phyloP scores from a whole-genome alignment of 2,888 invertebrate species.

The Leucophenga montana region DNA sequence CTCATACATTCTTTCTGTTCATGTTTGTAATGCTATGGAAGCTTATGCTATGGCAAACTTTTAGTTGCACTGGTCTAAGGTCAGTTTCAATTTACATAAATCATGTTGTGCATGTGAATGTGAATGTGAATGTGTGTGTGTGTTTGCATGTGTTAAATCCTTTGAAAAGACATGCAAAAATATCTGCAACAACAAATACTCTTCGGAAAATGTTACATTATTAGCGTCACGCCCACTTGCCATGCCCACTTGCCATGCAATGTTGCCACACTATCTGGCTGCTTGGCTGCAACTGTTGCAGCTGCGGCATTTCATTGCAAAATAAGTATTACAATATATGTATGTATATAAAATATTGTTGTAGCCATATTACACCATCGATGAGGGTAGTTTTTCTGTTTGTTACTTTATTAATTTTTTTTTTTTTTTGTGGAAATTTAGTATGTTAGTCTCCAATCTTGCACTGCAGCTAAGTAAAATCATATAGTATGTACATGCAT shows the following conservation, averaged over 20 bases:
- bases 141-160: conserved; percentile 6
- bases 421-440: too few species aligned
- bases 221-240: conserved; percentile 31
- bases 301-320: conserved; percentile 32
- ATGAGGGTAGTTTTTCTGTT: not conserved
- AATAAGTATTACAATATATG: conserved; percentile 34
- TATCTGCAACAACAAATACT: conserved; percentile 55
- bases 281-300: conserved; percentile 30
- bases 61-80: conserved; percentile 50
- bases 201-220: conserved; percentile 6
- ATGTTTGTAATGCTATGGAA: not conserved
- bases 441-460: too few species aligned
- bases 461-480: too few species aligned
- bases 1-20: not conserved
- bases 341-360: not conserved
- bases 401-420: too few species aligned
- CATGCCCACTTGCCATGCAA: conserved; percentile 42
- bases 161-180: conserved; percentile 30
- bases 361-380: not conserved
- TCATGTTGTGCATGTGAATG: conserved; percentile 47
- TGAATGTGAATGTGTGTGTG: conserved; percentile 28
- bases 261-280: not conserved
- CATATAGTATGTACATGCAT: too few species aligned
- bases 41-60: conserved; percentile 28
- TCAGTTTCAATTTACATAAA: conserved; percentile 68